Percentiles rank a stretch among this genome's conserved stretches.
Evolutionary conservation across 2,888 invertebrate species (phyloP).

Genomic region (Romanomermis culicivorax): DNA sequence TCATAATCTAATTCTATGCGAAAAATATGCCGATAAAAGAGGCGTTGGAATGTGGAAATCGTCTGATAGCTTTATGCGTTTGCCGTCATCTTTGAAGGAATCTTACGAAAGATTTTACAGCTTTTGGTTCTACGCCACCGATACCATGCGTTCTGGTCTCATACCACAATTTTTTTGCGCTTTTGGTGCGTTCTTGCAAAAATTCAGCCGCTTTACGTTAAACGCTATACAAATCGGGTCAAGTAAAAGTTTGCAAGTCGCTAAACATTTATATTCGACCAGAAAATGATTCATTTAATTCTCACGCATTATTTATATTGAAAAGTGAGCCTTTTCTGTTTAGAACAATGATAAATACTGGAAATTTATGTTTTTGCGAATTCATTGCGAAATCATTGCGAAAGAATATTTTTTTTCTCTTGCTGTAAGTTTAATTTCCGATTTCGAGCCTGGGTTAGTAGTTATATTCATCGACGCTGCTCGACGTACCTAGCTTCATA

Average conservation of each 20-base stretch:
- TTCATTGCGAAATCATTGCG: no score
- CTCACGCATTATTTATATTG: no score
- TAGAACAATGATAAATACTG: no score
- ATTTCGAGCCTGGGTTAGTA: no score
- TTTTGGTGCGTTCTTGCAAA: background rate
- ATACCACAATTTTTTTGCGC: background rate
- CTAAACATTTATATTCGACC: background rate
- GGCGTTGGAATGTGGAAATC: constrained; percentile 25
- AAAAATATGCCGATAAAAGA: constrained; percentile 26
- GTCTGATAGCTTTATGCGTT: no score
- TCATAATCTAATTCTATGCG: constrained; percentile 22
- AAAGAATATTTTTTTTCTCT: no score
- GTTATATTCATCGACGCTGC: no score
- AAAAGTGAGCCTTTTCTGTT: no score
- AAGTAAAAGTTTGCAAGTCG: background rate
- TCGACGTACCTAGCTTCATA: no score
- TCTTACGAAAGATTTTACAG: background rate
- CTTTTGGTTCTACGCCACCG: background rate
- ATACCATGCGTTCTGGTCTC: background rate
- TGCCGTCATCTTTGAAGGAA: background rate
- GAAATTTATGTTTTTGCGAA: no score
- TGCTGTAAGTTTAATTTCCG: no score
- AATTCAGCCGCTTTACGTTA: background rate
- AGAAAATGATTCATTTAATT: no score
- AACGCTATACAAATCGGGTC: background rate